These are phyloP conservation scores for Acipenser oxyrinchus DNA, from an alignment of 2,797 vertebrate species.

Conservation along the genomic window DNA sequence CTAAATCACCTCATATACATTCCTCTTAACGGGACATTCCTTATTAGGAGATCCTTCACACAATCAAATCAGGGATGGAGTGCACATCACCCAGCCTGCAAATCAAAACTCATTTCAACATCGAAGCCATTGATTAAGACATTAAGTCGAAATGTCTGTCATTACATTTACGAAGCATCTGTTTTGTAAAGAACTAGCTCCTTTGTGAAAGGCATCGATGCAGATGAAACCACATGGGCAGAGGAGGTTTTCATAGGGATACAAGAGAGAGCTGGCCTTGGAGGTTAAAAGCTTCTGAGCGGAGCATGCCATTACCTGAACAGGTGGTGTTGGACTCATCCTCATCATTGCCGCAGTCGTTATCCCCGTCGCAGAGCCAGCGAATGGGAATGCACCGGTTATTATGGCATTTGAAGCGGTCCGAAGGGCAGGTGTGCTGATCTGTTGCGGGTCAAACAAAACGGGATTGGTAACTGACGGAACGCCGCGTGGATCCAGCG, in stretches of 20 bases:
- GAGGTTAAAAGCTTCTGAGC: not conserved
- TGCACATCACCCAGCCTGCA: no score
- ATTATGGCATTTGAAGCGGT: slow-evolving; percentile 93
- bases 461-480: no score
- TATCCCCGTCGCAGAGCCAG: slow-evolving; percentile 93
- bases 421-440: slow-evolving; percentile 90
- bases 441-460: slow-evolving; percentile 47
- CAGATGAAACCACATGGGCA: not conserved
- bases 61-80: no score
- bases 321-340: slow-evolving; percentile 93
- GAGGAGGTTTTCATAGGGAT: not conserved
- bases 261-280: not conserved
- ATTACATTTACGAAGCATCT: no score
- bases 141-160: no score
- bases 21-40: no score
- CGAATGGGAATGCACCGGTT: slow-evolving; percentile 94
- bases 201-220: not conserved
- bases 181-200: not conserved
- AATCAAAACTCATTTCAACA: no score
- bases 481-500: no score
- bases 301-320: slow-evolving; percentile 49
- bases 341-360: slow-evolving; percentile 88
- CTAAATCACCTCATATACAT: no score
- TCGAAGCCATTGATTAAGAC: no score
- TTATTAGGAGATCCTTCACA: no score